Base-by-base conservation (phyloP, 2,888 invertebrate species). In the Melieria crassipennis region DNA sequence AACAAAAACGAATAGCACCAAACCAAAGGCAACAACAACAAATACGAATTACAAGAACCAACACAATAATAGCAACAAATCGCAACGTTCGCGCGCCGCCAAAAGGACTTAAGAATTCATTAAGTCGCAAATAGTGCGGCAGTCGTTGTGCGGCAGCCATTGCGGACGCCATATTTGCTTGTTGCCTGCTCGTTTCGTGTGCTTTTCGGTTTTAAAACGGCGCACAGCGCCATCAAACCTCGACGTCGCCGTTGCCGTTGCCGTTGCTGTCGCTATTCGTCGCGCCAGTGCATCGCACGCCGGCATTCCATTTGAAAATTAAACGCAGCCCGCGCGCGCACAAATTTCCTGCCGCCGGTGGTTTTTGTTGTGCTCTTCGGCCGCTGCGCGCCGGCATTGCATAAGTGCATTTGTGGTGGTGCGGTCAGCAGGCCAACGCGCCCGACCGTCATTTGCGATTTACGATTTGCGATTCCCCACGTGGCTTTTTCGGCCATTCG, bases 131-230 rank as follows among this genome's bases (percentile, higher is more conserved):
- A 75, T 74, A 76, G 72, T 71, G 70, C 73, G 71, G 73, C 83
- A 82, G 82, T 82, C 79, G 78, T 76, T 73, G 71, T 69, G 76
- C 77, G 82, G 74, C 81, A 78, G 81, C 77, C 76, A 81, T 76
- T 76, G 79, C 75, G 64, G 67, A 65, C 68, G 72, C 66, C 62
- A 72, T 30, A 48, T 13, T 65, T 65, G n/a, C 61, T 52, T 70
- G 56, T 65, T 69, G 42, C 43, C 60, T 71, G 72, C 63, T 61
- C 45, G 45, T 16, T 16, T 57, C 30, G 30, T 57, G 13, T 50
- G 10, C 7, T 11, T n/a, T 11, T 16, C 45, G 52, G 56, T 30
- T 30, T 30, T 30, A 30, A 30, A 30, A 30, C 30, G 30, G 30
- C 30, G 30, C 30, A 30, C 30, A 30, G 30, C 30, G 30, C 30